A percentile compares a stretch with the other conserved stretches of the same genome.
Evolutionary conservation across 2,888 invertebrate species (phyloP).

Genomic region (Synergus umbraculus): DNA sequence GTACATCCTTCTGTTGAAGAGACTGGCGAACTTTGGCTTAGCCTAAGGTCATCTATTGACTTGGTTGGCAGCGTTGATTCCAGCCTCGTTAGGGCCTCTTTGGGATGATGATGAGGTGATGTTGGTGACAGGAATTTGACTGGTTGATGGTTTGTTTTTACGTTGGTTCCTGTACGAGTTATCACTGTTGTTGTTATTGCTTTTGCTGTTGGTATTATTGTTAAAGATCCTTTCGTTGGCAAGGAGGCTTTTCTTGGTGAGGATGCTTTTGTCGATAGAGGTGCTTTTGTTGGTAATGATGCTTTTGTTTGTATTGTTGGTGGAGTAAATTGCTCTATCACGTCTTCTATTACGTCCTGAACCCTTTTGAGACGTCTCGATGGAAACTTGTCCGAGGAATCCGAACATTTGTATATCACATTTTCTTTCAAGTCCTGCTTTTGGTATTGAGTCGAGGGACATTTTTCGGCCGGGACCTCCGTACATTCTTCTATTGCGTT

Average conservation of each 20-base stretch:
- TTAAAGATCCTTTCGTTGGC: too few species aligned
- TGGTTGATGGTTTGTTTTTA: background rate
- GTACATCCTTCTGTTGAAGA: background rate
- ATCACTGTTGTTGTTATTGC: slow-evolving; percentile 3
- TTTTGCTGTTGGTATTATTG: background rate
- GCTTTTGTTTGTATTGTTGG: background rate
- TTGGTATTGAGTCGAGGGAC: background rate
- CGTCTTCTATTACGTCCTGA: slow-evolving; percentile 11
- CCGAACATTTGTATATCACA: background rate
- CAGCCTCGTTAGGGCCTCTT: background rate
- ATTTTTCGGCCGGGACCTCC: background rate
- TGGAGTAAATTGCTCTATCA: slow-evolving; percentile 14
- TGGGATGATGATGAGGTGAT: background rate
- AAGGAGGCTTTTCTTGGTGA: too few species aligned
- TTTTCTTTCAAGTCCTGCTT: background rate
- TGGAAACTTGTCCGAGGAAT: slow-evolving; percentile 4
- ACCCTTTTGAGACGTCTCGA: slow-evolving; percentile 13
- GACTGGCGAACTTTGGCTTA: background rate
- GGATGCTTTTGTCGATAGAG: too few species aligned
- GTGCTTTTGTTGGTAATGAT: background rate
- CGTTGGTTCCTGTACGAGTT: background rate
- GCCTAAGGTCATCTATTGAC: background rate
- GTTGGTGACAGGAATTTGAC: slow-evolving; percentile 40
- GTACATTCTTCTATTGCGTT: background rate
- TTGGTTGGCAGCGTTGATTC: background rate